Evolutionary conservation across 1,140 invertebrate genomes (phyloP).

Genomic region (Elysia chlorotica): DNA sequence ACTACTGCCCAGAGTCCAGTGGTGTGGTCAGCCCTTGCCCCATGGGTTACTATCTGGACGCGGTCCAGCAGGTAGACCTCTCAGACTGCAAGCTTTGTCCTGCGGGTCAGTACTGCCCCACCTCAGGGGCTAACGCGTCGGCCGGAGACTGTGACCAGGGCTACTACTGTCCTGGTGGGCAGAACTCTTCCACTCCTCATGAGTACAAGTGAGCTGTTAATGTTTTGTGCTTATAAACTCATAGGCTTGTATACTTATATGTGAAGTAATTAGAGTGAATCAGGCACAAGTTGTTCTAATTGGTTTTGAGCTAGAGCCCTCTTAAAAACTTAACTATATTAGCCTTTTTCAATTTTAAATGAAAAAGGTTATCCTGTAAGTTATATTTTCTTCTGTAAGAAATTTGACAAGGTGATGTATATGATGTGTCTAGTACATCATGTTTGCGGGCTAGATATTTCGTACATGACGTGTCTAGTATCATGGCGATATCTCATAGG

Average conservation of each 20-base stretch:
- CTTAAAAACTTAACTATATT: too few species aligned
- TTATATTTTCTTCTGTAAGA: too few species aligned
- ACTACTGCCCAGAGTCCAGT: conserved; percentile 46
- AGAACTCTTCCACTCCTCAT: conserved; percentile 48
- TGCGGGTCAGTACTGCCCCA: conserved; percentile 49
- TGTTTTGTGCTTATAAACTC: neutral
- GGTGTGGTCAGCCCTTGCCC: conserved; percentile 19
- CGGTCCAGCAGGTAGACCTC: conserved; percentile 33
- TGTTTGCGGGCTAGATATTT: too few species aligned
- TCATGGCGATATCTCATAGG: too few species aligned
- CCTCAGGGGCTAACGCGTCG: conserved; percentile 36
- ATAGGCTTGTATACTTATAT: too few species aligned
- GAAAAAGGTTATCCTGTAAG: too few species aligned
- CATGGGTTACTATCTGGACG: conserved; percentile 47
- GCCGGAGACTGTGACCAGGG: conserved; percentile 48
- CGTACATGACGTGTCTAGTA: too few species aligned
- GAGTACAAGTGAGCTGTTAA: conserved; percentile 43
- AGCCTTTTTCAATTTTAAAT: too few species aligned
- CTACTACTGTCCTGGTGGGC: conserved; percentile 53
- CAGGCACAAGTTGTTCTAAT: too few species aligned
- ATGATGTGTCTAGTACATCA: too few species aligned
- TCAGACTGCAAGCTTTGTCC: conserved; percentile 50
- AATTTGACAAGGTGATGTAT: too few species aligned
- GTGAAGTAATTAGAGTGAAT: neutral
- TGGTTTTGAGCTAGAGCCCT: too few species aligned